Evolutionary conservation across 2,888 invertebrate species (phyloP).

Genomic region (Rotaria sp.): DNA sequence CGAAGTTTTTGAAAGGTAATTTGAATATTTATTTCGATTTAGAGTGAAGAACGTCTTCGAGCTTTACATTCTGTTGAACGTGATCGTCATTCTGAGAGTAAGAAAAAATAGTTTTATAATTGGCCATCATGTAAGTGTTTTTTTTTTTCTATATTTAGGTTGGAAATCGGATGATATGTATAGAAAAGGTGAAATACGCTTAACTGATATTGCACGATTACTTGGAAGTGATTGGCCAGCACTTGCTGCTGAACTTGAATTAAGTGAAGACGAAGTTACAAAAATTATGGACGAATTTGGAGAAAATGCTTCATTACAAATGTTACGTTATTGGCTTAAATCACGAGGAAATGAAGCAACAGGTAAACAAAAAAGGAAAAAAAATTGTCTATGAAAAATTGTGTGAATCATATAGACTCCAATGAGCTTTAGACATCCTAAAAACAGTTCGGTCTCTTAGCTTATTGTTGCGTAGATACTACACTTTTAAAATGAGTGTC

Average conservation of each 20-base stretch:
- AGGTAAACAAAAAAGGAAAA: not conserved
- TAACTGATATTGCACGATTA: not conserved
- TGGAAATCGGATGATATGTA: conserved; percentile 22
- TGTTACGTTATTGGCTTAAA: conserved; percentile 27
- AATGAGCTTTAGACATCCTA: too few relatives aligned
- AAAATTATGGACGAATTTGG: conserved; percentile 3
- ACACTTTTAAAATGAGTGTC: too few relatives aligned
- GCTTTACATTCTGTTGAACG: not conserved
- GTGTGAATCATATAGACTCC: too few relatives aligned
- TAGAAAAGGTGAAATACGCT: conserved; percentile 27
- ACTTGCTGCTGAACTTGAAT: conserved; percentile 19
- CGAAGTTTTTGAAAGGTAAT: not conserved
- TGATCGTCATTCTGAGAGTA: not conserved
- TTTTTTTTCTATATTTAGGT: not conserved
- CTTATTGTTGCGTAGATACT: too few relatives aligned
- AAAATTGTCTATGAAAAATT: too few relatives aligned
- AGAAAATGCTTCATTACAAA: conserved; percentile 14
- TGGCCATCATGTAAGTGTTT: too few relatives aligned
- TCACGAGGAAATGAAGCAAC: not conserved
- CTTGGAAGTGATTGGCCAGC: conserved; percentile 6
- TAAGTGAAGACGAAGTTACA: conserved; percentile 2
- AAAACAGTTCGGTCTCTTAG: too few relatives aligned
- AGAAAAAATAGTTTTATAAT: too few relatives aligned
- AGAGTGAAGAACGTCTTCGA: conserved; percentile 25
- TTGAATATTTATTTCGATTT: not conserved